Base-by-base conservation (phyloP, 2,113 vertebrate species). In the Mormoops blainvillei region DNA sequence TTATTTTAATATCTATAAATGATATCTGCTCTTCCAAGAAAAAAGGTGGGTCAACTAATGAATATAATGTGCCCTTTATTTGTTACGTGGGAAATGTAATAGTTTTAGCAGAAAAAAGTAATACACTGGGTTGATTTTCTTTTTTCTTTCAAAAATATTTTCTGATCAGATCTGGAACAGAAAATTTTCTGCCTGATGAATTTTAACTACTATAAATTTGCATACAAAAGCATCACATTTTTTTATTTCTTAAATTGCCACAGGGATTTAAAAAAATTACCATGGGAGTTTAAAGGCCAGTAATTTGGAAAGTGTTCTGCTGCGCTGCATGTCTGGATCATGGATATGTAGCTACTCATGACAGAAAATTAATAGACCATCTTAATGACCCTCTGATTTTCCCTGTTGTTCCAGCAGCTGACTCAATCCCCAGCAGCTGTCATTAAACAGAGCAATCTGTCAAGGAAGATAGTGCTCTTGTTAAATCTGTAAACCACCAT, bases 371-470 rank as follows among this genome's bases (percentile, higher is more conserved):
- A 97, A 93, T 92, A 94, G 91, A 93, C 86, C 48, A 7, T 93
- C 86, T 90, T 97, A 95, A 95, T 93, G 94, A 92, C 73, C 91
- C 61, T 93, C 78, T 87, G 89, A 96, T 95, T 97, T 94, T 94
- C 88, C 91, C 89, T 91, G 89, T 95, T 97, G 91, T 78, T 97
- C 82, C 82, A 77, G 84, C 89, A 94, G 97, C 91, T 97, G 91
- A 97, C 87, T 94, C 89, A 94, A 19, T 87, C 78, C 82, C 89
- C 89, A 91, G 74, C 48, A 97, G 94, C 95, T 94, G 80, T 95
- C 93, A 95, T 97, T 95, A 95, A 93, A 88, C 52, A 96, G 54
- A 97, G 43, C 78, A 95, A 87, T 94, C 82, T 97, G 97, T 97
- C 89, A 94, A 70, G 52, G 65, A 91, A 91, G 92, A 95, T 74